Evolutionary conservation across 92 coral and sea anemone genomes (phyloP), one percentile per base, ranked within the genome.

Genomic region (Phymanthus crucifer): DNA sequence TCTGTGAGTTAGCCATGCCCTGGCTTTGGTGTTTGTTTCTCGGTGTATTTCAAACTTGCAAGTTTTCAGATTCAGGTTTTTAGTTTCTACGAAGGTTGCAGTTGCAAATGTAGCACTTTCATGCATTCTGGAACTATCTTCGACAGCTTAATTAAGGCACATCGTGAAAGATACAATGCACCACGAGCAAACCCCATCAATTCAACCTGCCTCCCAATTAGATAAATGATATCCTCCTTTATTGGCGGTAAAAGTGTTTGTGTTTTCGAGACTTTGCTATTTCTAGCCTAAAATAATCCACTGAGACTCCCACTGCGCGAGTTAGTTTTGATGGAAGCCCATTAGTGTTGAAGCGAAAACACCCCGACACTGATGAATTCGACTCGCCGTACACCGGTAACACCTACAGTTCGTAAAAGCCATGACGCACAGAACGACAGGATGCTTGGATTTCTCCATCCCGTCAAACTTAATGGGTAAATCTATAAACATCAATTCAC

Each of bases 401-500:
- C 27, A 21, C 64, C 64, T 54, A 54, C 64, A 21, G 64, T 54
- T 54, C n/a, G 14, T 21, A 54, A 54, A 21, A 10, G 27, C 6
- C 8, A 54, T 21, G 64, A 54, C 64, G 64, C 64, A 54, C 27
- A 21, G 1, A 29, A 24, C 27, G 27, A 5, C 26, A 54, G 26
- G 1, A 54, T 21, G 64, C n/a, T n/a, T n/a, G 27, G n/a, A 7
- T 54, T 54, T 29, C 27, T 54, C 27, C 64, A 19, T 54, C 64
- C 64, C 11, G 29, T 54, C 4, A 54, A 54, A 54, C 26, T 54
- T 54, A 54, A 54, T 54, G 64, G 64, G n/a, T 21, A 21, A 24
- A 54, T 54, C 24, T 33, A 26, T 57, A 14, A n/a, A 40, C n/a
- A 43, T 21, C 29, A n/a, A 38, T 80, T 70, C 65, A 95, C 99